Conservation (phyloP, 2,113 vertebrate species). For the Entelurus aequoreus region DNA sequence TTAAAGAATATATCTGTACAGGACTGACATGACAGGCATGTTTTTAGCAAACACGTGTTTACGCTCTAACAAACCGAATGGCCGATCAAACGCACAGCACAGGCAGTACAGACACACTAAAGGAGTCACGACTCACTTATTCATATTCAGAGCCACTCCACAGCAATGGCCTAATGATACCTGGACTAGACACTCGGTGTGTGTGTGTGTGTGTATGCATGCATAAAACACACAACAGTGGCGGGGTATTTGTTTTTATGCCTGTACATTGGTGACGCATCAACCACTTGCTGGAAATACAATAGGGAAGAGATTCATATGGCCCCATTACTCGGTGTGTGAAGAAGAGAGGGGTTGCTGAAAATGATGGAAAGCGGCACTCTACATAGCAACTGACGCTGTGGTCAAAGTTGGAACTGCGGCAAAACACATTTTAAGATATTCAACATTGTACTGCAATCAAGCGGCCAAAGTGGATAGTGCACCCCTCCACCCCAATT, state of each 20-base stretch:
- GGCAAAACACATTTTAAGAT: no score
- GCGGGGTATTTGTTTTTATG: not conserved
- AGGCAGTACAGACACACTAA: not conserved
- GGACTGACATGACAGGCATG: not conserved
- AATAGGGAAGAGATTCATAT: no score
- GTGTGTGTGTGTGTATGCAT: not conserved
- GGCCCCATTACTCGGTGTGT: no score
- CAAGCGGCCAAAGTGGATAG: no score
- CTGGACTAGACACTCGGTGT: slow-evolving; percentile 21
- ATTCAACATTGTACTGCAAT: no score
- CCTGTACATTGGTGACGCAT: not conserved
- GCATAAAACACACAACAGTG: not conserved
- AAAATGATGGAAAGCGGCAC: no score
- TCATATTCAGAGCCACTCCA: slow-evolving; percentile 59
- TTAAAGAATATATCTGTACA: not conserved
- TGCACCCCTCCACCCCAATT: no score
- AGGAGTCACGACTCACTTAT: slow-evolving; percentile 63
- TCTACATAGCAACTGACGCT: no score
- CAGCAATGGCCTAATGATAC: slow-evolving; percentile 44
- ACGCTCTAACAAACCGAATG: slow-evolving; percentile 10
- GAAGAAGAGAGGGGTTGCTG: no score
- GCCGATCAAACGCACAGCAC: slow-evolving; percentile 16
- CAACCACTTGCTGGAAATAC: not conserved
- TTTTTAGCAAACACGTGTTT: not conserved
- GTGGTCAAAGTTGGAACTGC: no score